These are phyloP conservation scores for Limanda limanda DNA, from an alignment of 2,113 vertebrate genomes.

Conservation along the genomic window DNA sequence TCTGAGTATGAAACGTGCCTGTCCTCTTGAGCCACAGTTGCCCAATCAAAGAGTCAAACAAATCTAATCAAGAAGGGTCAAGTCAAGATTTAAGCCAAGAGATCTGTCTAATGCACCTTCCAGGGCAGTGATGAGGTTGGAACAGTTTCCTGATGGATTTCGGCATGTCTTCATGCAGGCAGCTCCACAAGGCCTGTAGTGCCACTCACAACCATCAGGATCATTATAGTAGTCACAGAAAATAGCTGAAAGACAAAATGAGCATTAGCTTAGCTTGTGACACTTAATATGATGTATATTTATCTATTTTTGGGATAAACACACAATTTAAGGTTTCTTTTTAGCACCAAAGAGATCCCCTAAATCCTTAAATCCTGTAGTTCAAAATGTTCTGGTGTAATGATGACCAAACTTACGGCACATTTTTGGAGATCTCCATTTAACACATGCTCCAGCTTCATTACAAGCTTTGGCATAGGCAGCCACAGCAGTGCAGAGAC, in stretches of 20 bases:
- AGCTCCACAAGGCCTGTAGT: conserved; percentile 91
- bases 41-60: background rate
- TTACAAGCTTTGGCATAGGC: conserved; percentile 91
- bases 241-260: conserved; percentile 82
- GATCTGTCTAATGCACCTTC: conserved; percentile 84
- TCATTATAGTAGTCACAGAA: conserved; percentile 96
- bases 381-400: background rate
- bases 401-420: conserved; percentile 87
- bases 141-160: conserved; percentile 88
- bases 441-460: conserved; percentile 85
- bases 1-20: background rate
- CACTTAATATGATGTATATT: background rate
- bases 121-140: conserved; percentile 81
- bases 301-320: background rate
- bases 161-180: conserved; percentile 92
- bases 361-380: background rate
- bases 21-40: background rate
- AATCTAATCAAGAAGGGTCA: background rate
- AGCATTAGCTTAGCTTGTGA: background rate
- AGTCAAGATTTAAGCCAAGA: background rate
- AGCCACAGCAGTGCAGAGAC: conserved; percentile 93
- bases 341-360: background rate
- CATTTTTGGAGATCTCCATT: conserved; percentile 90
- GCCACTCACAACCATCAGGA: conserved; percentile 90
- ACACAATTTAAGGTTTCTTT: background rate